Evolutionary conservation across 2,888 invertebrate species (phyloP).

Genomic region (Conomelus anceps): DNA sequence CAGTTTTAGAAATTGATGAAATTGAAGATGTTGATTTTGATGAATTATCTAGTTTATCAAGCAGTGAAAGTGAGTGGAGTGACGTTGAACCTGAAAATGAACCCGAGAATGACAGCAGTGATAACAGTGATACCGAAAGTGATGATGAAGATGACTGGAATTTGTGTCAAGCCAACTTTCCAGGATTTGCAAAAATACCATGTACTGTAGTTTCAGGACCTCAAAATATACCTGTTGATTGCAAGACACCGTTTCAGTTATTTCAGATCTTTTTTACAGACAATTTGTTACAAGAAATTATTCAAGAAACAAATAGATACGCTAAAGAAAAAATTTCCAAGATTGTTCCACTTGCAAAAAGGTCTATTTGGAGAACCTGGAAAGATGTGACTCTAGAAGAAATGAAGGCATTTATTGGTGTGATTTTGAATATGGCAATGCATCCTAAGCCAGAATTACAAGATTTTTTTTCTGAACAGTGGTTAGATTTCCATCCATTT

Average conservation of each 20-base stretch:
- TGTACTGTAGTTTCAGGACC: too few relatives aligned
- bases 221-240: too few relatives aligned
- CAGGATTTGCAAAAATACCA: too few relatives aligned
- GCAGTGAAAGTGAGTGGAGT: too few relatives aligned
- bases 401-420: background rate
- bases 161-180: too few relatives aligned
- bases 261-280: background rate
- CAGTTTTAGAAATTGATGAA: too few relatives aligned
- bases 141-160: too few relatives aligned
- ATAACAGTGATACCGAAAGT: too few relatives aligned
- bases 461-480: conserved; percentile 9
- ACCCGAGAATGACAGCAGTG: too few relatives aligned
- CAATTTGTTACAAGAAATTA: background rate
- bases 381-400: background rate
- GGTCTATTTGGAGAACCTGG: background rate
- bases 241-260: background rate
- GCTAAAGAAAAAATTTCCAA: background rate
- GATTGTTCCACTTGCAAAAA: background rate
- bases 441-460: conserved; percentile 1
- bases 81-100: too few relatives aligned
- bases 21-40: too few relatives aligned
- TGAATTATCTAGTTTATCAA: too few relatives aligned
- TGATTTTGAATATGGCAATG: conserved; percentile 6
- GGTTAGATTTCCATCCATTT: conserved; percentile 3
- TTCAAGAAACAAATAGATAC: background rate